Evolutionary conservation across 2,113 vertebrate genomes (phyloP).

Genomic region (Ceratotherium simum): DNA sequence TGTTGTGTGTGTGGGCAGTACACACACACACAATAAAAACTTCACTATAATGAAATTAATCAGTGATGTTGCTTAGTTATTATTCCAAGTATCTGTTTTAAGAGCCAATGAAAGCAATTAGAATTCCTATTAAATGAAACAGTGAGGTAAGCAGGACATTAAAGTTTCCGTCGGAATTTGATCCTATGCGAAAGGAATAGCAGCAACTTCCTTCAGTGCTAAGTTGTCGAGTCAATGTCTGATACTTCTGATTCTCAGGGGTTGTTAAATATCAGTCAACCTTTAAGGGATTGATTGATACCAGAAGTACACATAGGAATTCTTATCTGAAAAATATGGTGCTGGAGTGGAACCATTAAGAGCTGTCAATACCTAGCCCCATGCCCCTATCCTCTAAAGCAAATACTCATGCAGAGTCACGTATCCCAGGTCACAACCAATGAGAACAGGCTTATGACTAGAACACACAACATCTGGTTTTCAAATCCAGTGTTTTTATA

Average conservation of each 20-base stretch:
- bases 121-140: not conserved
- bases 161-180: constrained; percentile 24
- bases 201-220: not conserved
- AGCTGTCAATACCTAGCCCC: not conserved
- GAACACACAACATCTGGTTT: not conserved
- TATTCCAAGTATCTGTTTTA: constrained; percentile 12
- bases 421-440: not conserved
- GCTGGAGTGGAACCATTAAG: not conserved
- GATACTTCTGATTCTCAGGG: constrained; percentile 26
- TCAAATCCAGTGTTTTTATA: constrained; percentile 18
- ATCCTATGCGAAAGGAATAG: not conserved
- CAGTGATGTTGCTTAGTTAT: not conserved
- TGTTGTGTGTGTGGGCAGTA: not conserved
- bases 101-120: not conserved
- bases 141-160: not conserved
- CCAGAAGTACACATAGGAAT: not conserved
- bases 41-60: not conserved
- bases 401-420: not conserved
- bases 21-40: not conserved
- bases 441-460: constrained; percentile 8
- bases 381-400: not conserved
- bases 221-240: constrained; percentile 34
- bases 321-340: constrained; percentile 30
- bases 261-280: not conserved
- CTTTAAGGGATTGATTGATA: not conserved